phyloP scores from a whole-genome alignment of 2,797 vertebrate species.

The Clarias platycephalus region DNA sequence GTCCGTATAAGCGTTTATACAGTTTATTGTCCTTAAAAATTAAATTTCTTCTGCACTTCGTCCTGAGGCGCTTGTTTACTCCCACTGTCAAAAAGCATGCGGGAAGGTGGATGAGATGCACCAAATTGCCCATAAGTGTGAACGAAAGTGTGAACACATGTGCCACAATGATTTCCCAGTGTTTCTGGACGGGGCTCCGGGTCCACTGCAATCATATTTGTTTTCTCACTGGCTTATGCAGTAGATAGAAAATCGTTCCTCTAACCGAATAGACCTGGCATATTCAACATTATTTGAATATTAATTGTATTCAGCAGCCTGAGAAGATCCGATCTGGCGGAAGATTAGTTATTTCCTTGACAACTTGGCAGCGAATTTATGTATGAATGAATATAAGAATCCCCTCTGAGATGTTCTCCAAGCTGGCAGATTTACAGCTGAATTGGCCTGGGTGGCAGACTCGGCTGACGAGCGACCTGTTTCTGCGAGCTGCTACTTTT shows the following conservation, averaged over 20 bases:
- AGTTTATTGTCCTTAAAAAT: neutral
- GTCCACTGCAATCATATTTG: neutral
- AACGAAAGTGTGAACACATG: neutral
- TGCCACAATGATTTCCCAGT: neutral
- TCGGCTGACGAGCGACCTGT: neutral
- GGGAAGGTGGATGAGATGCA: neutral
- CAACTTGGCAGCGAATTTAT: neutral
- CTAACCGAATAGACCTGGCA: neutral
- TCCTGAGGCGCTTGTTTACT: neutral
- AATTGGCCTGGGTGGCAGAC: conserved; percentile 11
- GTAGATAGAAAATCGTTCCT: neutral
- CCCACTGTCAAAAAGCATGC: neutral
- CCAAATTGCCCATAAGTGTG: neutral
- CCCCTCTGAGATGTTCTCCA: neutral
- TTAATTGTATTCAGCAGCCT: neutral
- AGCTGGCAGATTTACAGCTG: conserved; percentile 15
- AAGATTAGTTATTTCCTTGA: conserved; percentile 7
- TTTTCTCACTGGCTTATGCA: neutral
- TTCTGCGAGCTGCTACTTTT: conserved; percentile 21
- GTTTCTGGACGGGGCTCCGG: no score
- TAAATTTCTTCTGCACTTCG: neutral
- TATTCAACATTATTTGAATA: conserved; percentile 4
- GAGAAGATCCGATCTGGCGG: neutral
- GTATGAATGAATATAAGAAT: conserved; percentile 10
- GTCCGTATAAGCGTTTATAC: no score